Conservation (phyloP, 2,797 vertebrate genomes). For the Oceanodroma leucorhoa region DNA sequence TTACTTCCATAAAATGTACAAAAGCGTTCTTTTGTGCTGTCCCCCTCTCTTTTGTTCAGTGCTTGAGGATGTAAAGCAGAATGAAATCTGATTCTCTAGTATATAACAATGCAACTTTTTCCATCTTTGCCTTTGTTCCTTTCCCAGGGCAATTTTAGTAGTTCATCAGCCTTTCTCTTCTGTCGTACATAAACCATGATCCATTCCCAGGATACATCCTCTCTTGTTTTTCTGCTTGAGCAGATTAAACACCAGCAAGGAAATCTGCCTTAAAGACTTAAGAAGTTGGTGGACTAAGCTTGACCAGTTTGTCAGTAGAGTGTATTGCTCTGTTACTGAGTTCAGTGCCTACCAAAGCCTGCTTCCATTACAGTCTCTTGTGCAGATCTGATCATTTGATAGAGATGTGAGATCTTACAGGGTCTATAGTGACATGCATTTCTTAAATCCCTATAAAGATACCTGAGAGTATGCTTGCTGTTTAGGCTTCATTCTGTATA, state of each 20-base stretch:
- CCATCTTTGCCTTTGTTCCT: not conserved
- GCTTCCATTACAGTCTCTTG: not conserved
- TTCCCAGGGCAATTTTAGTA: not conserved
- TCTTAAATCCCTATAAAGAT: not conserved
- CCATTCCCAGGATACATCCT: too few species aligned
- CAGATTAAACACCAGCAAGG: not conserved
- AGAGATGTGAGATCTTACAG: not conserved
- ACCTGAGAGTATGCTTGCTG: not conserved
- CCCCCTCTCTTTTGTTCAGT: not conserved
- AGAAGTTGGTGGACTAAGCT: not conserved
- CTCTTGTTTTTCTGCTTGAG: not conserved
- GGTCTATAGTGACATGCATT: not conserved
- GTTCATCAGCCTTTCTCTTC: not conserved
- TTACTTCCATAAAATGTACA: not conserved
- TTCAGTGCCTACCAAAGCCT: too few species aligned
- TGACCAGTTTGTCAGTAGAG: too few species aligned
- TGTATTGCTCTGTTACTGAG: too few species aligned
- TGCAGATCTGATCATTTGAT: not conserved
- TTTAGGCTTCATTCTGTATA: not conserved
- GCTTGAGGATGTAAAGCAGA: not conserved
- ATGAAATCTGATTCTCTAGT: not conserved
- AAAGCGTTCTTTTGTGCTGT: not conserved
- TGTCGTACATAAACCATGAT: rapidly evolving
- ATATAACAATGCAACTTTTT: not conserved
- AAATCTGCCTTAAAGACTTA: not conserved